These are phyloP conservation scores for Rhodophaea formosa DNA, from an alignment of 2,888 invertebrate species.

Conservation along the genomic window DNA sequence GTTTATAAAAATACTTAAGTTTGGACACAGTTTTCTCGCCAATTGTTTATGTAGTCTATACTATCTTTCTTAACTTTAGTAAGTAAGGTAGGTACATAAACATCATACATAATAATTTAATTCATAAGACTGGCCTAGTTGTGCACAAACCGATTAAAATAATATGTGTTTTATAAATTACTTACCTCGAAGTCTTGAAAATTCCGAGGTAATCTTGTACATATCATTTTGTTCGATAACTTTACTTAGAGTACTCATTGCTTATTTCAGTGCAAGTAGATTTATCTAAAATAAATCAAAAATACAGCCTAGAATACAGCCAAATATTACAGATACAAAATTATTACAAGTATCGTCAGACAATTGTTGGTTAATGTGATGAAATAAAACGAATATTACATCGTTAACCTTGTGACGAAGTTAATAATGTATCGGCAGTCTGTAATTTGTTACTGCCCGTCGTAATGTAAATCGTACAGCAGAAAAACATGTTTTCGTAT, in stretches of 20 bases:
- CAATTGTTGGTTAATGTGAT: neutral
- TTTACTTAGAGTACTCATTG: conserved; percentile 58
- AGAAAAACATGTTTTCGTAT: conserved; percentile 4
- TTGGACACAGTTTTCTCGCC: too few species aligned
- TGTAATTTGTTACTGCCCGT: conserved; percentile 1
- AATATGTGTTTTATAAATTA: neutral
- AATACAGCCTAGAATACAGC: neutral
- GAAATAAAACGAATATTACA: conserved; percentile 2
- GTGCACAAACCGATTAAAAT: too few species aligned
- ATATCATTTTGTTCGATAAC: conserved; percentile 64
- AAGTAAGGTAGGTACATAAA: too few species aligned
- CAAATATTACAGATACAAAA: neutral
- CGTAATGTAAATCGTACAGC: neutral
- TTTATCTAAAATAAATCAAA: conserved; percentile 7
- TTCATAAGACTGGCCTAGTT: too few species aligned
- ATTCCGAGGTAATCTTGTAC: conserved; percentile 64
- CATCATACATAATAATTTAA: too few species aligned
- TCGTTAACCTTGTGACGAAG: conserved; percentile 31
- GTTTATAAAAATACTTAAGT: too few species aligned
- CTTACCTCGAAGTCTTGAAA: conserved; percentile 66
- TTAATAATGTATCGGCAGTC: conserved; percentile 24
- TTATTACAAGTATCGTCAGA: neutral
- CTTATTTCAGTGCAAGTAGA: neutral
- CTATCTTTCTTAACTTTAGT: too few species aligned
- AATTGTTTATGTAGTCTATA: too few species aligned